phyloP scores from a whole-genome alignment of 2,113 vertebrate genomes.

The Brienomyrus brachyistius region DNA sequence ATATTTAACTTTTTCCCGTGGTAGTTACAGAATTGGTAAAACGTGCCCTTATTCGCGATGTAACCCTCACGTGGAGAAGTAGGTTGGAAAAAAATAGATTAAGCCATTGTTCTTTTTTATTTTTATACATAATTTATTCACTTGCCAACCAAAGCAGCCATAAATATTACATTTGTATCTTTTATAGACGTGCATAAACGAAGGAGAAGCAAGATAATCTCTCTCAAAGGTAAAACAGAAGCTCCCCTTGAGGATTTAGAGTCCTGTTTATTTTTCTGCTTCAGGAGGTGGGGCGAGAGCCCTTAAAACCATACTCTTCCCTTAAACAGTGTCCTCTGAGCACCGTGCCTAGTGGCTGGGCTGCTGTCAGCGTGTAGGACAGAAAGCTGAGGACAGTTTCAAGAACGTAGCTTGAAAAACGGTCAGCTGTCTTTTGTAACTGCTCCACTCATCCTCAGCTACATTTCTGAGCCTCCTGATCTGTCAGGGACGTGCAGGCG shows the following conservation, averaged over 20 bases:
- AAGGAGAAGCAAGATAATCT: not conserved
- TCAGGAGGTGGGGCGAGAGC: not conserved
- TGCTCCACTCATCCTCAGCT: slow-evolving; percentile 30
- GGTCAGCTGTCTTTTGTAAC: slow-evolving; percentile 24
- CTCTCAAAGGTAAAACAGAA: not conserved
- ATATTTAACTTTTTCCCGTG: not conserved
- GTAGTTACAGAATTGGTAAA: not conserved
- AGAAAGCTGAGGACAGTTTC: not conserved
- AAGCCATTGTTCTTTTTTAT: not conserved
- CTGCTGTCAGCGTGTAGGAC: not conserved
- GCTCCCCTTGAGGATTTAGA: not conserved
- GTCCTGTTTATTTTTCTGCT: not conserved
- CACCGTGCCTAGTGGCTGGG: not conserved
- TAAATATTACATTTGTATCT: not conserved
- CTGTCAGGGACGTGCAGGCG: slow-evolving; percentile 23
- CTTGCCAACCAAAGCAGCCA: not conserved
- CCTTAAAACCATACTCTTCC: not conserved
- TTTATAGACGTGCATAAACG: not conserved
- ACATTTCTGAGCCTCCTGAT: slow-evolving; percentile 22
- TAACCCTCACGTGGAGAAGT: not conserved
- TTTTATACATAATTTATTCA: not conserved
- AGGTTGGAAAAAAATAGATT: not conserved
- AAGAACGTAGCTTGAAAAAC: slow-evolving; percentile 30
- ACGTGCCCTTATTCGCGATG: not conserved
- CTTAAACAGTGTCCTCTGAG: not conserved